phyloP scores from a whole-genome alignment of 2,888 invertebrate species.

The Micropterix aruncella region DNA sequence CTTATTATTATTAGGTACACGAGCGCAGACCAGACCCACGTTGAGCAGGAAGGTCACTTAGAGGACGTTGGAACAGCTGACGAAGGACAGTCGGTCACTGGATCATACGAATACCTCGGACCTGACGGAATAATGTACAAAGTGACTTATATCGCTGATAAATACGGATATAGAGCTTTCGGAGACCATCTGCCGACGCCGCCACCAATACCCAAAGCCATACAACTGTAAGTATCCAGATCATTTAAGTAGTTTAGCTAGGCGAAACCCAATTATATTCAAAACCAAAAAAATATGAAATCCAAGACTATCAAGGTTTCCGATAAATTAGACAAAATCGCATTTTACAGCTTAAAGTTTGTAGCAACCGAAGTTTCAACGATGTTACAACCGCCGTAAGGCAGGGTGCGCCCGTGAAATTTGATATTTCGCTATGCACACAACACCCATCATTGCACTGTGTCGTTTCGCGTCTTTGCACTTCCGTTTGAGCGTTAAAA shows the following conservation, averaged over 20 bases:
- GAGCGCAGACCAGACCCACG: slow-evolving; percentile 31
- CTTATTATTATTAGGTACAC: too few species aligned
- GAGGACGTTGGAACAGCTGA: slow-evolving; percentile 22
- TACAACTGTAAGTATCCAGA: slow-evolving; percentile 33
- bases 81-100: slow-evolving; percentile 32
- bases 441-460: too few species aligned
- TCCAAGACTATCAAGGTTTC: too few species aligned
- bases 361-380: too few species aligned
- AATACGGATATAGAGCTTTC: slow-evolving; percentile 30
- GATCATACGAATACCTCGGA: slow-evolving; percentile 31
- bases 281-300: not conserved
- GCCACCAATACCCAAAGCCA: slow-evolving; percentile 25
- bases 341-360: too few species aligned
- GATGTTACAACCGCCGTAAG: too few species aligned
- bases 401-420: too few species aligned
- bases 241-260: not conserved
- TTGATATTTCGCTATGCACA: too few species aligned
- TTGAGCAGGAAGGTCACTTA: slow-evolving; percentile 30
- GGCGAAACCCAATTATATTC: not conserved
- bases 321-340: too few species aligned
- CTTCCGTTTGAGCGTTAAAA: too few species aligned
- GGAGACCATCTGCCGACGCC: slow-evolving; percentile 33
- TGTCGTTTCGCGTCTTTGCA: too few species aligned
- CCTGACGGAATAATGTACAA: slow-evolving; percentile 31
- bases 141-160: slow-evolving; percentile 32